These are phyloP conservation scores for Ctena decussata DNA, from an alignment of 2,888 invertebrate species.

Conservation along the genomic window DNA sequence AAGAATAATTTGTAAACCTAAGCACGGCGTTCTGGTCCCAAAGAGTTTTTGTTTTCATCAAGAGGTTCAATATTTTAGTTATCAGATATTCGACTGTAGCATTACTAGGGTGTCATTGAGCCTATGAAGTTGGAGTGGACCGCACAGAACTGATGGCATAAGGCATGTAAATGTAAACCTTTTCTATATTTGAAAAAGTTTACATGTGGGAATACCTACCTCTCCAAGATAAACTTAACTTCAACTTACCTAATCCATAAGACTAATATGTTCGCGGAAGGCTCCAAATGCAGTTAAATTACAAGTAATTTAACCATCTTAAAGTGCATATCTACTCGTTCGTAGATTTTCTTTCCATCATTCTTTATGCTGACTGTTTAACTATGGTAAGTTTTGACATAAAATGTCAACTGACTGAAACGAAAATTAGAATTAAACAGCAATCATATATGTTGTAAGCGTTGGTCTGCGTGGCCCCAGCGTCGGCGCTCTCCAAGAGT, in stretches of 20 bases:
- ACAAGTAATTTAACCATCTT: constrained; percentile 16
- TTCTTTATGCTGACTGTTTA: background rate
- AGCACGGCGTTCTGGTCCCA: too few species aligned
- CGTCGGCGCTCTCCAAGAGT: too few species aligned
- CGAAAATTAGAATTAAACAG: background rate
- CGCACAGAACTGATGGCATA: too few species aligned
- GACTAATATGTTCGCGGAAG: background rate
- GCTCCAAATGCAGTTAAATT: constrained; percentile 6
- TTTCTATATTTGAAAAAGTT: background rate
- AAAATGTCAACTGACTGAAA: constrained; percentile 12
- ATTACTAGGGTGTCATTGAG: too few species aligned
- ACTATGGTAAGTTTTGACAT: constrained; percentile 1
- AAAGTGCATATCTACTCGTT: background rate
- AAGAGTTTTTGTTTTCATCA: too few species aligned
- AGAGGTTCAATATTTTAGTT: too few species aligned
- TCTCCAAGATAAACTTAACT: background rate
- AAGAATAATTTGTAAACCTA: too few species aligned
- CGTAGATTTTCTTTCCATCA: background rate
- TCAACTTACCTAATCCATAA: constrained; percentile 6
- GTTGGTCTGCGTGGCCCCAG: too few species aligned
- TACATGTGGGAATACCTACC: background rate
- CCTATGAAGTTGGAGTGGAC: too few species aligned
- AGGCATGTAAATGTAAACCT: background rate
- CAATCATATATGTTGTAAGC: too few species aligned
- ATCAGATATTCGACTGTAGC: too few species aligned